These are phyloP conservation scores for Apodemus sylvaticus DNA, from an alignment of 2,113 vertebrate species.

Conservation along the genomic window DNA sequence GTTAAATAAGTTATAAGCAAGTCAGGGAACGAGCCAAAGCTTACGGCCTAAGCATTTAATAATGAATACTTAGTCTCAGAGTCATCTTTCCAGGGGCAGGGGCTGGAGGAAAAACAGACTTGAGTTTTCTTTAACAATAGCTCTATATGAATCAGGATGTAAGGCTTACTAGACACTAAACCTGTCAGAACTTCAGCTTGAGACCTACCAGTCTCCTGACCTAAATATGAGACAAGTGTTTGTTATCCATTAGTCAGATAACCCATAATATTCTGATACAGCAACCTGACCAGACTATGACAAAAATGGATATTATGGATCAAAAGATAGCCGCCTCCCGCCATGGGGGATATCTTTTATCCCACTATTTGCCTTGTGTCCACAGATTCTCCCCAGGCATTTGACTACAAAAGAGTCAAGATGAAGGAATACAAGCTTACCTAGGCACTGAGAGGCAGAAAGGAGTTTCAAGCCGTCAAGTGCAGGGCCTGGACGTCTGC, in stretches of 20 bases:
- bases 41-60: too few relatives aligned
- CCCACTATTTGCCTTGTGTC: background rate
- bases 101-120: too few relatives aligned
- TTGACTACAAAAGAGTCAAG: background rate
- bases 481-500: background rate
- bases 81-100: too few relatives aligned
- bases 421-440: background rate
- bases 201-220: background rate
- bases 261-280: background rate
- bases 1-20: too few relatives aligned
- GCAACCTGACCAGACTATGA: background rate
- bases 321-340: background rate
- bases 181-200: background rate
- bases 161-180: background rate
- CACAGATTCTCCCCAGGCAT: background rate
- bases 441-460: background rate
- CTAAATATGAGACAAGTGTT: background rate
- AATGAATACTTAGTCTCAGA: too few relatives aligned
- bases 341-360: background rate
- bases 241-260: background rate
- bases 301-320: background rate
- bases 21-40: too few relatives aligned
- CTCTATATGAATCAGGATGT: background rate
- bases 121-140: too few relatives aligned
- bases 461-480: background rate